Evolutionary conservation across 1,140 invertebrate genomes (phyloP).

Genomic region (Eciton burchellii): DNA sequence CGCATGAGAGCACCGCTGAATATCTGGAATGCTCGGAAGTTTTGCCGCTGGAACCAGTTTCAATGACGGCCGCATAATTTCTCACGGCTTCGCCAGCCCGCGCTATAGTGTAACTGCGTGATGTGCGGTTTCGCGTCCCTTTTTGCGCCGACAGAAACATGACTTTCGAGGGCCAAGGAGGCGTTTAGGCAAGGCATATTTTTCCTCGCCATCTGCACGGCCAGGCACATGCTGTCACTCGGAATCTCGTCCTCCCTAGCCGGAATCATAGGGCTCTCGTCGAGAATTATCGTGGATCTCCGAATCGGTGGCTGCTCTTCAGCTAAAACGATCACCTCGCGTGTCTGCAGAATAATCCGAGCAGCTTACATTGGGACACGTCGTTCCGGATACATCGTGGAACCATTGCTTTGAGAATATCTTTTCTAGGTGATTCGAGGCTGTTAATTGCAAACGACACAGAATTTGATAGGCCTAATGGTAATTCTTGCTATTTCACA

Average conservation of each 20-base stretch:
- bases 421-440: neutral
- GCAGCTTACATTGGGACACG: too few species aligned
- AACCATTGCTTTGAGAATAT: neutral
- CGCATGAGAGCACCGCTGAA: neutral
- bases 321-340: neutral
- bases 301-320: neutral
- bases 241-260: slow-evolving; percentile 11
- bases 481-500: slow-evolving; percentile 26
- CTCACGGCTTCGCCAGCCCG: slow-evolving; percentile 73
- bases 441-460: neutral
- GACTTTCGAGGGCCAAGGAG: slow-evolving; percentile 75
- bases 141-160: slow-evolving; percentile 78
- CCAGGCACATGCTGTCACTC: slow-evolving; percentile 25
- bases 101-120: slow-evolving; percentile 53
- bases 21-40: slow-evolving; percentile 24
- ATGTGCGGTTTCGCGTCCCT: slow-evolving; percentile 78
- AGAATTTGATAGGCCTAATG: slow-evolving; percentile 7
- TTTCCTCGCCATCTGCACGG: slow-evolving; percentile 64
- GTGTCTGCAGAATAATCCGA: too few species aligned
- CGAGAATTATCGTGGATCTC: neutral
- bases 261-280: neutral
- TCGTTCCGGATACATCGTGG: too few species aligned
- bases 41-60: neutral
- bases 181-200: slow-evolving; percentile 69
- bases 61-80: slow-evolving; percentile 64